A percentile compares a stretch with the other conserved stretches of the same genome.
phyloP scores from a whole-genome alignment of 1,140 invertebrate species.

The Adelges cooleyi region DNA sequence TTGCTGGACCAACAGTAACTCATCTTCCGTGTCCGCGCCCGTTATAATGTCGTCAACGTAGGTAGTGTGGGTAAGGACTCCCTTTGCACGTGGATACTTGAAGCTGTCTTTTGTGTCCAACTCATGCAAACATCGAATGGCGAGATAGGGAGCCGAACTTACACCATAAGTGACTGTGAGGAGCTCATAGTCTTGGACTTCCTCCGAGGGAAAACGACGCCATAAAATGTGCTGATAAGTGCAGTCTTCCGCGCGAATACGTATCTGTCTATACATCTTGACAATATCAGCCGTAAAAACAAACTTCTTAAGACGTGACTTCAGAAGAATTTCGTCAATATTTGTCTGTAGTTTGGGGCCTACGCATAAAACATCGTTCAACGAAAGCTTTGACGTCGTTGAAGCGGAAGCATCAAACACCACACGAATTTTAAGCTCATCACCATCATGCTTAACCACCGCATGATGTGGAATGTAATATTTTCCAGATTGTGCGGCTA shows the following conservation, averaged over 20 bases:
- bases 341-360: slow-evolving; percentile 38
- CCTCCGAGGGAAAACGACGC: slow-evolving; percentile 7
- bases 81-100: neutral
- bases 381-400: too few species aligned
- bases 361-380: slow-evolving; percentile 33
- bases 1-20: neutral
- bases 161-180: slow-evolving; percentile 36
- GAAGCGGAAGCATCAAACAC: too few species aligned
- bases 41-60: neutral
- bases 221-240: slow-evolving; percentile 38
- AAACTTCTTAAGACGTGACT: slow-evolving; percentile 35
- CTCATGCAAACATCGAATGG: slow-evolving; percentile 36
- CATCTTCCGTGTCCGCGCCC: neutral
- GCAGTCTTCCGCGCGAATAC: slow-evolving; percentile 28
- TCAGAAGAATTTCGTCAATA: slow-evolving; percentile 36
- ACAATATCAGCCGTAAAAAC: slow-evolving; percentile 36
- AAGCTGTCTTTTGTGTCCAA: slow-evolving; percentile 32
- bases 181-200: slow-evolving; percentile 33
- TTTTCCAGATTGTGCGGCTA: neutral
- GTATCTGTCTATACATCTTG: slow-evolving; percentile 33
- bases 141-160: slow-evolving; percentile 36
- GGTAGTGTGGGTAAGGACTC: neutral
- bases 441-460: neutral
- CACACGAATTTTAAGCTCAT: slow-evolving; percentile 20
- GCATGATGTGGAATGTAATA: neutral